These are phyloP conservation scores for Unio delphinus DNA, from an alignment of 2,888 invertebrate species.

Conservation along the genomic window DNA sequence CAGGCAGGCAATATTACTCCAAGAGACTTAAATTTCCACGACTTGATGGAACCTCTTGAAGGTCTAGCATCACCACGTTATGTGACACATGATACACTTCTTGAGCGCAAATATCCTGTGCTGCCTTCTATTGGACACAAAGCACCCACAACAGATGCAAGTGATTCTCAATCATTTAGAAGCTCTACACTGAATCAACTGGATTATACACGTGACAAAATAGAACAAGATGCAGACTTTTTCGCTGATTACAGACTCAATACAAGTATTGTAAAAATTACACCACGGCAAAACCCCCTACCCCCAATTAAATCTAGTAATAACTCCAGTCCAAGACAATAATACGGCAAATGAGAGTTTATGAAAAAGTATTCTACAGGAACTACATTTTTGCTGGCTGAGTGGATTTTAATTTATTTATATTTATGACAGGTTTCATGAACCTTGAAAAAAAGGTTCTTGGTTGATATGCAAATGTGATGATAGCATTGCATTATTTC, in stretches of 20 bases:
- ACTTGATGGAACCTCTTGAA: conserved; percentile 44
- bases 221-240: conserved; percentile 52
- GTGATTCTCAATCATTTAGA: conserved; percentile 5
- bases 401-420: neutral
- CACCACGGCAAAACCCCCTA: conserved; percentile 43
- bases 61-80: conserved; percentile 21
- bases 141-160: conserved; percentile 11
- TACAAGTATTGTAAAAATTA: conserved; percentile 36
- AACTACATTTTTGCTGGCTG: conserved; percentile 2
- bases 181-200: conserved; percentile 42
- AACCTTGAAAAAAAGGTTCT: too few species aligned
- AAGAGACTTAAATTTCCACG: conserved; percentile 31
- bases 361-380: conserved; percentile 4
- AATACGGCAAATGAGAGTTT: neutral
- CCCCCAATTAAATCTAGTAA: conserved; percentile 34
- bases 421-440: too few species aligned
- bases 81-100: conserved; percentile 24
- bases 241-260: conserved; percentile 50
- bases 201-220: conserved; percentile 48
- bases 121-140: conserved; percentile 47
- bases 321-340: neutral
- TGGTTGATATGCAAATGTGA: too few species aligned
- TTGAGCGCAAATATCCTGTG: conserved; percentile 51
- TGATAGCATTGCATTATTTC: too few species aligned
- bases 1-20: conserved; percentile 7